Percentiles rank a stretch among this genome's conserved stretches.
Evolutionary conservation across 2,113 vertebrate genomes (phyloP).

Genomic region (Thunnus thynnus): DNA sequence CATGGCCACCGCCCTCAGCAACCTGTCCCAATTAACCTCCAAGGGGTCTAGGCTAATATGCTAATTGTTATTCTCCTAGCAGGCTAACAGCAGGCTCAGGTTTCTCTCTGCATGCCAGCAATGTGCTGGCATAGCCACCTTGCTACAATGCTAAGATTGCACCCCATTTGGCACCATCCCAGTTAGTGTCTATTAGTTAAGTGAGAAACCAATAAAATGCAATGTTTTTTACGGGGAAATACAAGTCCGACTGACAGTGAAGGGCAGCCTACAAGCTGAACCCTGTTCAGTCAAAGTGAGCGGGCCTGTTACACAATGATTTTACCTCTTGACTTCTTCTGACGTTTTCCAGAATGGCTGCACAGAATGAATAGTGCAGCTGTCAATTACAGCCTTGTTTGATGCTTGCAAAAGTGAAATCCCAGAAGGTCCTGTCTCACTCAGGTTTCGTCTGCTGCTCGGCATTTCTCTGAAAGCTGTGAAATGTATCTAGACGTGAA

Average conservation of each 20-base stretch:
- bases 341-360: constrained; percentile 68
- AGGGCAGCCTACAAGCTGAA: constrained; percentile 47
- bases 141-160: constrained; percentile 64
- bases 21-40: constrained; percentile 66
- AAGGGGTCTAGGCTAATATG: constrained; percentile 63
- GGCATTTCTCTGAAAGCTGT: constrained; percentile 42
- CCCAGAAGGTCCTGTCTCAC: constrained; percentile 60
- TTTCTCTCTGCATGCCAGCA: constrained; percentile 51
- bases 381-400: constrained; percentile 76
- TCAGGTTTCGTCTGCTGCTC: constrained; percentile 53
- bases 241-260: constrained; percentile 57
- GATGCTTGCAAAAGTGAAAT: constrained; percentile 68
- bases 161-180: constrained; percentile 60
- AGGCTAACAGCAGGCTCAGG: constrained; percentile 57
- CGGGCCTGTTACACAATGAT: constrained; percentile 37
- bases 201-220: constrained; percentile 51
- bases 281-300: constrained; percentile 31
- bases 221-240: constrained; percentile 52
- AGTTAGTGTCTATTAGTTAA: constrained; percentile 54
- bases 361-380: constrained; percentile 55
- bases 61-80: constrained; percentile 67
- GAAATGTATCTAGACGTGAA: constrained; percentile 58
- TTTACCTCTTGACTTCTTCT: constrained; percentile 73
- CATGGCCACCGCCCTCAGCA: constrained; percentile 44
- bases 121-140: constrained; percentile 31